phyloP scores from a whole-genome alignment of 2,888 invertebrate species.

The Chouioia cunea region DNA sequence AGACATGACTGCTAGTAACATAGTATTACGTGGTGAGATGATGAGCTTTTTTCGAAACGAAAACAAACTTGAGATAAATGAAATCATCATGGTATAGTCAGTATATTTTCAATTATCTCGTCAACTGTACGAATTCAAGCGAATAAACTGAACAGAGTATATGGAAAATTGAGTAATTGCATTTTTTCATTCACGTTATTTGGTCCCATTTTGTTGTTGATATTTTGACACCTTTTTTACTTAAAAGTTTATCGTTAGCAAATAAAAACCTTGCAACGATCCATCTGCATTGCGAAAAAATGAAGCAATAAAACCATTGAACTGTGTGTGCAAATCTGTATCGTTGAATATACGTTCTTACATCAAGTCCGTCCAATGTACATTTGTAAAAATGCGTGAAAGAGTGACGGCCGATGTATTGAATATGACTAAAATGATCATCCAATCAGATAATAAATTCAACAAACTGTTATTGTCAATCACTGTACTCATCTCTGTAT shows the following conservation, averaged over 20 bases:
- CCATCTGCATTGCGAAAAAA: too few species aligned
- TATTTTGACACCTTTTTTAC: too few species aligned
- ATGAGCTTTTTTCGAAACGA: slow-evolving; percentile 31
- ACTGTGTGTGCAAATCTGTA: too few species aligned
- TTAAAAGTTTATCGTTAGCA: too few species aligned
- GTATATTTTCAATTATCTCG: slow-evolving; percentile 37
- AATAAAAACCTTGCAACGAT: too few species aligned
- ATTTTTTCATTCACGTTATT: too few species aligned
- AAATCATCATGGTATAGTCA: slow-evolving; percentile 31
- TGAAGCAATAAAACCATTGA: too few species aligned
- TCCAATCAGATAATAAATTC: too few species aligned
- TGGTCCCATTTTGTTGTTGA: too few species aligned
- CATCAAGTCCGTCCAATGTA: slow-evolving; percentile 62
- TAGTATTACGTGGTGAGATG: slow-evolving; percentile 31
- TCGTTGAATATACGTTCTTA: slow-evolving; percentile 43
- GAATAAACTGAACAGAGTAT: slow-evolving; percentile 36
- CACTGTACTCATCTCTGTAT: not conserved
- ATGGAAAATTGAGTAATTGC: slow-evolving; percentile 4
- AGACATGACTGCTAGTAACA: slow-evolving; percentile 31
- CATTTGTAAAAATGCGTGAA: slow-evolving; percentile 56
- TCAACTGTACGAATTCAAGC: slow-evolving; percentile 20
- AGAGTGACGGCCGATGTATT: slow-evolving; percentile 12
- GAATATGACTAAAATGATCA: not conserved
- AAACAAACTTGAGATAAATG: slow-evolving; percentile 19
- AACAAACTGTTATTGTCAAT: slow-evolving; percentile 15